Percentiles rank a stretch among this genome's conserved stretches.
Evolutionary conservation across 1,140 invertebrate genomes (phyloP).

Genomic region (Drosophila watanabei): DNA sequence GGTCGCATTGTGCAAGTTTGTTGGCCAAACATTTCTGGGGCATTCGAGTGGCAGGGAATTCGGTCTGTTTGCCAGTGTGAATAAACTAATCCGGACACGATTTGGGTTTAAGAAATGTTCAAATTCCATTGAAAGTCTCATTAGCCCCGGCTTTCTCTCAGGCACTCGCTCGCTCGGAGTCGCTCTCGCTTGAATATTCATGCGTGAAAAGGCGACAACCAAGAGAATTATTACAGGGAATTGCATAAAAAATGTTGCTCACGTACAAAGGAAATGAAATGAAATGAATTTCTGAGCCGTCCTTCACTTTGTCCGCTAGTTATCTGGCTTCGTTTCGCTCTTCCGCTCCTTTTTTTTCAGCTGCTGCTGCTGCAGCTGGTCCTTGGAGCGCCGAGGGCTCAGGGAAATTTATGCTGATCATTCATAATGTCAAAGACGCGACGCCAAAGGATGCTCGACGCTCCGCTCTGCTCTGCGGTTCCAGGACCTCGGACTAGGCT

Average conservation of each 20-base stretch:
- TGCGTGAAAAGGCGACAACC: conserved; percentile 65
- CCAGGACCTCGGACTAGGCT: conserved; percentile 44
- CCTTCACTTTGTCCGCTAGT: conserved; percentile 66
- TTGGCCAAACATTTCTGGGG: conserved; percentile 44
- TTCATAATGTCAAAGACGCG: conserved; percentile 81
- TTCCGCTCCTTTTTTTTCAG: conserved; percentile 18
- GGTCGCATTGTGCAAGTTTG: conserved; percentile 53
- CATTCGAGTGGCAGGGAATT: conserved; percentile 49
- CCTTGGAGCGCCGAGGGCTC: conserved; percentile 48
- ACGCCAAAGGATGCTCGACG: conserved; percentile 37
- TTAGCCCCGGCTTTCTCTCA: conserved; percentile 16
- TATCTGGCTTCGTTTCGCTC: conserved; percentile 37
- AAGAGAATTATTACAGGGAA: conserved; percentile 69
- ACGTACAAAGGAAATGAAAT: conserved; percentile 83
- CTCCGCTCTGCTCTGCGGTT: neutral
- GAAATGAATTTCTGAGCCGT: conserved; percentile 82
- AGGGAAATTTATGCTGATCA: conserved; percentile 83
- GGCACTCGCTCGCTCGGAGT: conserved; percentile 4
- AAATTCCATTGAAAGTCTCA: conserved; percentile 32
- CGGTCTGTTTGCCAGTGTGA: conserved; percentile 23
- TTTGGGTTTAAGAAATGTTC: conserved; percentile 28
- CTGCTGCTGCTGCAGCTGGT: conserved; percentile 42
- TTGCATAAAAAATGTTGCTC: conserved; percentile 78
- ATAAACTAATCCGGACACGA: conserved; percentile 34
- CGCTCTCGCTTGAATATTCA: conserved; percentile 52